Evolutionary conservation across 2,797 vertebrate genomes (phyloP).

Genomic region (Tolypeutes matacus): DNA sequence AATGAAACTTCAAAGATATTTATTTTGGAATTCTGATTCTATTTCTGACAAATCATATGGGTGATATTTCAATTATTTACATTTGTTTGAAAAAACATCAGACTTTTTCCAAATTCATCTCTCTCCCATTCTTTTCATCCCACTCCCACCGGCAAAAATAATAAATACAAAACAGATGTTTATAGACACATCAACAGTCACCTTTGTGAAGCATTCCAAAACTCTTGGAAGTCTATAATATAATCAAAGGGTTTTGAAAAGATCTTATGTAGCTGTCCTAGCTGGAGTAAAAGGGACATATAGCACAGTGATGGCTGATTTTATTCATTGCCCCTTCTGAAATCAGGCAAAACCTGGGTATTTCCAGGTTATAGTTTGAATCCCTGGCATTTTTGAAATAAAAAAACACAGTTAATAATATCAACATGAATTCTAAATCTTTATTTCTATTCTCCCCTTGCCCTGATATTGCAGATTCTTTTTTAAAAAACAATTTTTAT

Average conservation of each 20-base stretch:
- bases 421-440: constrained; percentile 18
- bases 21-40: constrained; percentile 65
- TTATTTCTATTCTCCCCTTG: neutral
- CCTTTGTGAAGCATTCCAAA: neutral
- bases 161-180: constrained; percentile 39
- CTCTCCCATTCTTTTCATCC: neutral
- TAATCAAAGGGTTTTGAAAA: neutral
- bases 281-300: neutral
- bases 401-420: neutral
- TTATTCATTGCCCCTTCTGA: neutral
- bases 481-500: no score
- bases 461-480: neutral
- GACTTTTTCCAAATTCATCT: neutral
- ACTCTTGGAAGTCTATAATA: neutral
- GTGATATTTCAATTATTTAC: constrained; percentile 5
- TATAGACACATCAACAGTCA: neutral
- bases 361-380: neutral
- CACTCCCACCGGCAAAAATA: neutral
- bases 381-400: neutral
- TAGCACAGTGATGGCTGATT: neutral
- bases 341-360: neutral
- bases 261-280: neutral
- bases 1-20: constrained; percentile 55
- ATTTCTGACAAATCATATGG: constrained; percentile 21
- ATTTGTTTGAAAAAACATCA: constrained; percentile 27